Base-by-base conservation (phyloP, 2,113 vertebrate genomes). In the Megaceryle torquata region DNA sequence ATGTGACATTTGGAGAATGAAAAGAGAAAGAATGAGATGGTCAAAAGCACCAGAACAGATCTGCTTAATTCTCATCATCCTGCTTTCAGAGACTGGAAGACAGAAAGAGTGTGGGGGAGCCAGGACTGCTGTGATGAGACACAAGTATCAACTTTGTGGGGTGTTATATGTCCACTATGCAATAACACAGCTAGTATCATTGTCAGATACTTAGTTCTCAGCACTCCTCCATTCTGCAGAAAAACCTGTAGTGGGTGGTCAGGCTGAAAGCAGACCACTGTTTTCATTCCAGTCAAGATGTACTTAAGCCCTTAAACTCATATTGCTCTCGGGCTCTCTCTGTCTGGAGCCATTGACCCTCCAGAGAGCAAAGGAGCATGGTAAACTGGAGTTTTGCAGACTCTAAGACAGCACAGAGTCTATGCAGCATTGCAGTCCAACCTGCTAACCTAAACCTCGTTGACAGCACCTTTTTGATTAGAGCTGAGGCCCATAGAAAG, bases 381-480 rank as follows among this genome's bases (percentile, higher is more conserved):
- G 50, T 22, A 81, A 44, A 9, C 0, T 15, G 13, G 26, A 63
- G 46, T 10, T 44, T 5, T 0, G 0, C 9, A 51, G 35, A 7
- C 37, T 12, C 39, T 22, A 13, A 1, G 8, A 7, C 5, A 48
- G 39, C 26, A 15, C 41, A 41, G 37, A 13, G 4, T 5, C 63
- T 37, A 5, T 13, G 60, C 71, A 59, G 29, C 31, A 6, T 3
- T 20, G 44, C 44, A 44, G 15, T 22, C 44, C 59, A 11, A 7
- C 46, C 51, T 33, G 53, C 44, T 67, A 70, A 31, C 63, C 35
- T 67, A 35, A 11, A 39, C 14, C 17, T 15, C 41, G 59, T 77
- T 57, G 25, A 2, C 37, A 64, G 31, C 10, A 46, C 10, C 11
- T 50, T 48, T 31, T 1, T 8, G 7, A 5, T 33, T 15, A 48